These are phyloP conservation scores for Sebastolobus alascanus DNA, from an alignment of 2,797 vertebrate genomes.

Conservation along the genomic window DNA sequence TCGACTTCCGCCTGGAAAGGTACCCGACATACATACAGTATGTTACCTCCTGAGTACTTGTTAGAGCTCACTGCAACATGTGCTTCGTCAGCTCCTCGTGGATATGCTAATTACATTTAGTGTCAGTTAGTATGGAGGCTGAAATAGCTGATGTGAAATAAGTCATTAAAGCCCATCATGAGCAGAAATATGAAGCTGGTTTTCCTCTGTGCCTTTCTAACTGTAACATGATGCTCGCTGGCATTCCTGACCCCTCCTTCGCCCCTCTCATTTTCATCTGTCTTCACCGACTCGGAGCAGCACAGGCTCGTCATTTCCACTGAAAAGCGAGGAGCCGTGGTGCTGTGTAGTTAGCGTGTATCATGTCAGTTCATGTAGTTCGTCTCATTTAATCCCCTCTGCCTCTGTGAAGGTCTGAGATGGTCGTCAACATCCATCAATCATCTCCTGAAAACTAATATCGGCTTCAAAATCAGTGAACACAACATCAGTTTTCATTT, in stretches of 20 bases:
- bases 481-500: slow-evolving; percentile 26
- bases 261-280: slow-evolving; percentile 31
- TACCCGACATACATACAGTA: background rate
- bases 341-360: slow-evolving; percentile 11
- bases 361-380: slow-evolving; percentile 8
- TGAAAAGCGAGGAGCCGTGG: slow-evolving; percentile 8
- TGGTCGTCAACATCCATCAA: slow-evolving; percentile 17
- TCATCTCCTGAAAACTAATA: slow-evolving; percentile 21
- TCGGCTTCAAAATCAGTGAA: slow-evolving; percentile 7
- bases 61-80: slow-evolving; percentile 20
- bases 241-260: slow-evolving; percentile 52
- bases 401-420: background rate
- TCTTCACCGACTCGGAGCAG: slow-evolving; percentile 32
- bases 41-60: background rate
- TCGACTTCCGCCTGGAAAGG: no score
- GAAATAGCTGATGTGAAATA: slow-evolving; percentile 26
- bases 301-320: slow-evolving; percentile 21
- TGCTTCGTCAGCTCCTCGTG: slow-evolving; percentile 34
- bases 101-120: slow-evolving; percentile 37
- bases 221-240: slow-evolving; percentile 51
- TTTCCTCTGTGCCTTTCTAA: slow-evolving; percentile 23
- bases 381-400: slow-evolving; percentile 32
- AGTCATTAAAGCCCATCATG: slow-evolving; percentile 14
- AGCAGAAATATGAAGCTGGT: slow-evolving; percentile 42
- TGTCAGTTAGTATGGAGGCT: slow-evolving; percentile 18